Evolutionary conservation across 2,888 invertebrate species (phyloP), one percentile per base, ranked within the genome.

Genomic region (Temnothorax unifasciatus): DNA sequence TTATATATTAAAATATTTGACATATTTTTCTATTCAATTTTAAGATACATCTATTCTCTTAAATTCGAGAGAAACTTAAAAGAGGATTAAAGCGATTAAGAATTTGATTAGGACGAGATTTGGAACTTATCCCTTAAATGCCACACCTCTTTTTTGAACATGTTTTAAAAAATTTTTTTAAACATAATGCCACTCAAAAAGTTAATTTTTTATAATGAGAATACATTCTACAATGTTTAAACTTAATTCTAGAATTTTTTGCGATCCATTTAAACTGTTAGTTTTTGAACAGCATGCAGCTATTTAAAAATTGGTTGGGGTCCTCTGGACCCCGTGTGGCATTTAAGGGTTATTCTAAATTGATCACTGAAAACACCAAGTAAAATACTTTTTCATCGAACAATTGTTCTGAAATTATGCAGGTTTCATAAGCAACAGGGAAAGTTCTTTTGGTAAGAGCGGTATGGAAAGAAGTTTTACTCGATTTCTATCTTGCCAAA

Each of bases 401-500:
- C 15, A 44, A 75, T 75, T 63, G 38, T 52, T 64, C 4, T 76
- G 18, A 18, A 64, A 64, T 76, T 52, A 47, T 59, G 15, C 15
- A n/a, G 13, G 13, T 75, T 75, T 50, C 15, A 11, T 38, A 18
- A 50, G 8, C 18, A n/a, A 15, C 29, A 15, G n/a, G 13, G 13
- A 29, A 64, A 63, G 2, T 50, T 52, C 25, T 29, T 25, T 52
- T n/a, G 18, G 1, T 29, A 66, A 66, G 9, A 41, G 41, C 5
- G 18, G 18, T 54, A 76, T 15, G 34, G 15, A 54, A 66, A 47
- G 3, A 75, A 61, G 41, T 77, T 52, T 76, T 29, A 25, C 6
- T 77, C 41, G 54, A 77, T 77, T 66, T 77, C 15, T 76, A 52
- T 54, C 66, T 66, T 21, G 29, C 41, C 9, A 41, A 66, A 66